Percentiles rank a stretch among this genome's conserved stretches.
Conservation (phyloP, 1,140 invertebrate genomes). For the Andrena cerasifolii region DNA sequence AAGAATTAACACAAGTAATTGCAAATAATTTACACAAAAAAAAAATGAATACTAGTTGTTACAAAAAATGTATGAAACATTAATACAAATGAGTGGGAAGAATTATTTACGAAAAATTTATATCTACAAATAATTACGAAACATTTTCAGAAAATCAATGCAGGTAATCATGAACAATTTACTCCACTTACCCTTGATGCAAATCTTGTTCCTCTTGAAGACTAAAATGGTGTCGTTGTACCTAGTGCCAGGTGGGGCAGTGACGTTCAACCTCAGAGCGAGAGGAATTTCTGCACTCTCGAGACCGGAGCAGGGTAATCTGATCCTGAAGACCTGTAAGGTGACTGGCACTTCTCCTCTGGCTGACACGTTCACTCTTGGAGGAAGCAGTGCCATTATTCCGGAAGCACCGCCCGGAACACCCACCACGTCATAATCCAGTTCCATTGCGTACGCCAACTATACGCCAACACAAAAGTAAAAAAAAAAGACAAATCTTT, state of each 20-base stretch:
- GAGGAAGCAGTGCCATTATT: conserved; percentile 86
- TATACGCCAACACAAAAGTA: conserved; percentile 74
- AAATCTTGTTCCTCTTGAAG: conserved; percentile 94
- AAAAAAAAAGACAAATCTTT: background rate
- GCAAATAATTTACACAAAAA: too few species aligned
- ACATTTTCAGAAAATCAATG: too few species aligned
- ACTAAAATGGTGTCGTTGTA: conserved; percentile 89
- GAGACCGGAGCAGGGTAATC: conserved; percentile 90
- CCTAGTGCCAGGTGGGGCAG: conserved; percentile 83
- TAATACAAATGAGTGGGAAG: too few species aligned
- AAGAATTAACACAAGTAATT: too few species aligned
- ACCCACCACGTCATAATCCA: conserved; percentile 89
- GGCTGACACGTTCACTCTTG: conserved; percentile 91
- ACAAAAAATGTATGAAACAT: too few species aligned
- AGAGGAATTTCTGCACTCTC: conserved; percentile 89
- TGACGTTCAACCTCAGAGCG: conserved; percentile 89
- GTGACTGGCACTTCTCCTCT: conserved; percentile 89
- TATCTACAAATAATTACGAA: too few species aligned
- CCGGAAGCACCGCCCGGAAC: conserved; percentile 75
- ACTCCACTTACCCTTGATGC: conserved; percentile 87
- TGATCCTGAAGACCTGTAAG: conserved; percentile 90
- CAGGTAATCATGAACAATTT: too few species aligned
- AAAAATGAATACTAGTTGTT: too few species aligned
- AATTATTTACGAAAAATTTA: too few species aligned
- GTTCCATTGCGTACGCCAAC: conserved; percentile 89